Conservation (phyloP, 2,888 invertebrate species). For the Elmis aenea region DNA sequence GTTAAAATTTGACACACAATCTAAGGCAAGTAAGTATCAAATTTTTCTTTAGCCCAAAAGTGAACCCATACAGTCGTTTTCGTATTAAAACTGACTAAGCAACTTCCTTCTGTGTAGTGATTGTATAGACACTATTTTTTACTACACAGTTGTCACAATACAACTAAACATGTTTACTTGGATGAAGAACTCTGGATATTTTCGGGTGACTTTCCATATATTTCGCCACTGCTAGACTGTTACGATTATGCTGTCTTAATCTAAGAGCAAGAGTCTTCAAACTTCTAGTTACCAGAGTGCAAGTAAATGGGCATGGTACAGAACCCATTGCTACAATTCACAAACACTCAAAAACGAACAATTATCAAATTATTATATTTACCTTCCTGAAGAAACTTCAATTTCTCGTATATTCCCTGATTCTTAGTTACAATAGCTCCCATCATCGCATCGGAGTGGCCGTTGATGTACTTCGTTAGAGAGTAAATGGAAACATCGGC, state of each 20-base stretch:
- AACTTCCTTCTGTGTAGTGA: no score
- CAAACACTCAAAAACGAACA: no score
- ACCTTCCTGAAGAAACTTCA: conserved; percentile 56
- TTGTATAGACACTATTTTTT: no score
- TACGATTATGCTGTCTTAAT: conserved; percentile 85
- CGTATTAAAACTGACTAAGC: no score
- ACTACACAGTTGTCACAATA: no score
- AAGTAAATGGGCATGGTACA: conserved; percentile 95
- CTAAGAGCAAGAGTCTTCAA: conserved; percentile 87
- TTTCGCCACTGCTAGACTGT: conserved; percentile 69
- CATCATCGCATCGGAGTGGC: conserved; percentile 31
- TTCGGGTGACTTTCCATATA: conserved; percentile 76
- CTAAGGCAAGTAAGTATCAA: no score
- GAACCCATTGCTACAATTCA: conserved; percentile 73
- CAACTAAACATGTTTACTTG: conserved; percentile 57
- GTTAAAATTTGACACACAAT: no score
- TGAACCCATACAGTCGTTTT: no score
- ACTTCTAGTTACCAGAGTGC: conserved; percentile 86
- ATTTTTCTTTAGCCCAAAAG: no score
- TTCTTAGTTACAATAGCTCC: conserved; percentile 26
- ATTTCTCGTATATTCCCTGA: conserved; percentile 43
- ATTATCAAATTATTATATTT: no score
- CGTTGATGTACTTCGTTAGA: conserved; percentile 31
- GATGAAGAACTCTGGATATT: conserved; percentile 77
- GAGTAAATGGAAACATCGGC: conserved; percentile 32